Evolutionary conservation across 2,888 invertebrate genomes (phyloP).

Genomic region (Oscheius sp.): DNA sequence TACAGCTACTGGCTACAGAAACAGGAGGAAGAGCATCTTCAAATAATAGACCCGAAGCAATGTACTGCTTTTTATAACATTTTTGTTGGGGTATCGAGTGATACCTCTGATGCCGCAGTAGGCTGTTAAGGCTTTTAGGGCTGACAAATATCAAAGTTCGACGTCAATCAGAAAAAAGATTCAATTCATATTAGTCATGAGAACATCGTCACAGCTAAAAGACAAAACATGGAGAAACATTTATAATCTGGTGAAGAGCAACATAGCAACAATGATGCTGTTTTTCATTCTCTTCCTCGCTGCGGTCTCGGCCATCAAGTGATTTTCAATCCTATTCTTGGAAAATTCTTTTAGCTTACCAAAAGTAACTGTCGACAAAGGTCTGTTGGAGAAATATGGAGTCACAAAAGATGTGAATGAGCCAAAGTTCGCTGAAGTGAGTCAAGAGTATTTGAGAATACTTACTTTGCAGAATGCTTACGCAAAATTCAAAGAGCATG

Average conservation of each 20-base stretch:
- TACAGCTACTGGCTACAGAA: background rate
- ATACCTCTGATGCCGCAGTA: no score
- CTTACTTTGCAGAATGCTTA: conserved; percentile 1
- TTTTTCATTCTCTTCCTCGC: conserved; percentile 1
- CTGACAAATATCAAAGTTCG: no score
- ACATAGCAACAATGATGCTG: background rate
- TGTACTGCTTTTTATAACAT: no score
- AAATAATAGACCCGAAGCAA: no score
- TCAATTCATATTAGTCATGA: no score
- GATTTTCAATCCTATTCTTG: background rate
- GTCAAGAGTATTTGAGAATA: background rate
- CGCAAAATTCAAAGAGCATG: conserved; percentile 1
- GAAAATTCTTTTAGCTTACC: conserved; percentile 8
- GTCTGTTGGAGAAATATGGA: conserved; percentile 13
- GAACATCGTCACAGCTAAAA: background rate
- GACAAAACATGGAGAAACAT: conserved; percentile 13
- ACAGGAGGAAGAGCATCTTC: no score
- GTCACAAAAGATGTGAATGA: conserved; percentile 17
- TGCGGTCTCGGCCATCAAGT: conserved; percentile 7
- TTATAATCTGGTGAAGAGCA: conserved; percentile 4
- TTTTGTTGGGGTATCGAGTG: no score
- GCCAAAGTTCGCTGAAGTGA: conserved; percentile 14
- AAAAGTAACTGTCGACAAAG: conserved; percentile 3
- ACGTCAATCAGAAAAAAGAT: no score
- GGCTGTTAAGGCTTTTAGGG: no score